Evolutionary conservation across 2,797 vertebrate species (phyloP).

Genomic region (Fundulus diaphanus): DNA sequence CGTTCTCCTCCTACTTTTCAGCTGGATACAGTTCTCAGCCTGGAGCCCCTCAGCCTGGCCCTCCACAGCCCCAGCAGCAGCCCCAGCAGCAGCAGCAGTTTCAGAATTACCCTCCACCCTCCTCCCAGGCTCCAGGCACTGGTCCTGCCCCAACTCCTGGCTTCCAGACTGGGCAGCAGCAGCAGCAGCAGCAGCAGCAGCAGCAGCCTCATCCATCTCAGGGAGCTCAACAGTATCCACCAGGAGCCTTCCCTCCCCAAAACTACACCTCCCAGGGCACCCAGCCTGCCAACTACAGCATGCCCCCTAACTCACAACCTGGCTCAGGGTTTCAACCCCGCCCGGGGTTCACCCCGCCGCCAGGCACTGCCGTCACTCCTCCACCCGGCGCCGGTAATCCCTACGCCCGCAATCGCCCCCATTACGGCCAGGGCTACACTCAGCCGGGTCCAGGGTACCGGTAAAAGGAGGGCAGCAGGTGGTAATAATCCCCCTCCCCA

Average conservation of each 20-base stretch:
- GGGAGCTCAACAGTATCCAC: constrained; percentile 88
- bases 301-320: constrained; percentile 87
- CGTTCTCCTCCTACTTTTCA: constrained; percentile 44
- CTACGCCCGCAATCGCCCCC: constrained; percentile 92
- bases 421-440: constrained; percentile 92
- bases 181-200: constrained; percentile 80
- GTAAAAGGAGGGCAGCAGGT: constrained; percentile 69
- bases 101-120: constrained; percentile 89
- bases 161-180: constrained; percentile 83
- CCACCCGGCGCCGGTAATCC: constrained; percentile 92
- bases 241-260: constrained; percentile 89
- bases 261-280: constrained; percentile 92
- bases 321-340: constrained; percentile 88
- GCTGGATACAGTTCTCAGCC: constrained; percentile 91
- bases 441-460: constrained; percentile 96
- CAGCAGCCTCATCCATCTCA: constrained; percentile 86
- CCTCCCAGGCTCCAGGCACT: constrained; percentile 86
- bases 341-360: constrained; percentile 89
- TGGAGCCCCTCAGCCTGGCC: constrained; percentile 82
- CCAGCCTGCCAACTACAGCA: constrained; percentile 89
- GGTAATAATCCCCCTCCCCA: constrained; percentile 20
- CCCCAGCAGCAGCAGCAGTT: constrained; percentile 92
- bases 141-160: constrained; percentile 68
- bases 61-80: constrained; percentile 73
- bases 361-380: constrained; percentile 89